Evolutionary conservation across 2,797 vertebrate genomes (phyloP).

Genomic region (Halcyon badia): DNA sequence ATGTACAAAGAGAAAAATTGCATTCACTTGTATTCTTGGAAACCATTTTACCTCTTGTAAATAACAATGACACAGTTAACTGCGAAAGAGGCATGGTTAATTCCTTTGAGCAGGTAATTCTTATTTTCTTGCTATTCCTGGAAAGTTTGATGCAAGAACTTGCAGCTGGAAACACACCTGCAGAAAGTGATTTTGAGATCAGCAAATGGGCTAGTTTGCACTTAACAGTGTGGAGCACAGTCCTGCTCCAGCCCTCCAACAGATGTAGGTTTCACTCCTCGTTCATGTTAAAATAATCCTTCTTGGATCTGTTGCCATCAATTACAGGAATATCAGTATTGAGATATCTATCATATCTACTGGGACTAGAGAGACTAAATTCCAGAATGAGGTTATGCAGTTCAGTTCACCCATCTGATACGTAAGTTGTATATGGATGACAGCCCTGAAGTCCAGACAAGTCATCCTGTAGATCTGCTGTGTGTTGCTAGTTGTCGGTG

Average conservation of each 20-base stretch:
- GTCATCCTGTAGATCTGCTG: neutral
- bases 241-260: neutral
- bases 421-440: neutral
- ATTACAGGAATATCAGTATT: neutral
- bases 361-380: neutral
- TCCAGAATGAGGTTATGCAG: neutral
- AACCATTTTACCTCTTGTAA: constrained; percentile 44
- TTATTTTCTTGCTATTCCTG: neutral
- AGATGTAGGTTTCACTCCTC: neutral
- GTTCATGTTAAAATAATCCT: neutral
- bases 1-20: neutral
- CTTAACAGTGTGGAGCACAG: neutral
- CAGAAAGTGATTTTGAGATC: neutral
- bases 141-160: neutral
- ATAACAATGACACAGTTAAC: neutral
- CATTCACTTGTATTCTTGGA: neutral
- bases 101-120: neutral
- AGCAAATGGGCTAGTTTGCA: neutral
- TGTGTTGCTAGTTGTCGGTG: neutral
- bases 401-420: neutral
- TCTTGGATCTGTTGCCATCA: neutral
- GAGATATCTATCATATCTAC: accelerated
- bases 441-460: neutral
- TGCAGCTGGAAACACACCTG: neutral
- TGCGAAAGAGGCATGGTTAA: neutral